Percentiles rank a stretch among this genome's conserved stretches.
Conservation (phyloP, 2,888 invertebrate species). For the Ariolimax columbianus region DNA sequence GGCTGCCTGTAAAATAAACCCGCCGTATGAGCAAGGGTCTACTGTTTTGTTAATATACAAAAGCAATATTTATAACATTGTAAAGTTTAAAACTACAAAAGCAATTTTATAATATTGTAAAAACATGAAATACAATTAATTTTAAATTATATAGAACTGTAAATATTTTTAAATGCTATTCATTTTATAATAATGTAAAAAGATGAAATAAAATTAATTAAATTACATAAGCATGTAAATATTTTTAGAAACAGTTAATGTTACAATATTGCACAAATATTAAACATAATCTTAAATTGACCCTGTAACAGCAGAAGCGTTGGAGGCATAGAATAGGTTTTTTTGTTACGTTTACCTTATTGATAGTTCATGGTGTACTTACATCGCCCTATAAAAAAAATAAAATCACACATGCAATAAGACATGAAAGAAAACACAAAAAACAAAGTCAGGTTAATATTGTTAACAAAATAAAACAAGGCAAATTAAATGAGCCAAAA, state of each 20-base stretch:
- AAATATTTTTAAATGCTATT: too few relatives aligned
- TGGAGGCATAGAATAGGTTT: neutral
- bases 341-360: neutral
- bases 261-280: neutral
- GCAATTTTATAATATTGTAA: too few relatives aligned
- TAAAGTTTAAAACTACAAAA: too few relatives aligned
- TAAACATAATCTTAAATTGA: neutral
- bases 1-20: too few relatives aligned
- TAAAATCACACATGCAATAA: neutral
- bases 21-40: too few relatives aligned
- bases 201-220: too few relatives aligned
- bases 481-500: neutral
- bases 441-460: neutral
- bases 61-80: too few relatives aligned
- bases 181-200: too few relatives aligned
- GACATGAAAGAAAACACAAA: conserved; percentile 2
- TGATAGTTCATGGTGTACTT: conserved; percentile 19
- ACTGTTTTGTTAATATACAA: too few relatives aligned
- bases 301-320: neutral
- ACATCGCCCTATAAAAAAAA: conserved; percentile 43
- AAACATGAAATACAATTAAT: too few relatives aligned
- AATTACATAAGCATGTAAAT: too few relatives aligned
- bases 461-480: neutral
- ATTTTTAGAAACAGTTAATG: neutral
- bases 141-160: too few relatives aligned